Percentiles rank a stretch among this genome's conserved stretches.
Conservation (phyloP, 2,113 vertebrate genomes). For the Lontra canadensis region DNA sequence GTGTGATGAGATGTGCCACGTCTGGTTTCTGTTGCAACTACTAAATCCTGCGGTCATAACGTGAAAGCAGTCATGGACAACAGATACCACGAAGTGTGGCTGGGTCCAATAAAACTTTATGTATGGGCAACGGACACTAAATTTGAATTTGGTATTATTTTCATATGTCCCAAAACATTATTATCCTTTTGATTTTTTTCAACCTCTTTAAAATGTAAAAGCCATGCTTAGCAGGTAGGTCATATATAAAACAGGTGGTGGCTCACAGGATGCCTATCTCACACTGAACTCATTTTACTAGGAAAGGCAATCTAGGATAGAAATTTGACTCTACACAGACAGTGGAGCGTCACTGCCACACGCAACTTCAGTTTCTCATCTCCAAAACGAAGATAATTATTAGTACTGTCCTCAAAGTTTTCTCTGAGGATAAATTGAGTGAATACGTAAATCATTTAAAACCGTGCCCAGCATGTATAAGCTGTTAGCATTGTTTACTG, state of each 20-base stretch:
- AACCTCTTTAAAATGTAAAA: constrained; percentile 35
- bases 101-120: constrained; percentile 20
- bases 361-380: neutral
- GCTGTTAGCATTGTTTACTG: neutral
- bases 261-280: neutral
- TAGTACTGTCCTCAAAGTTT: neutral
- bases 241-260: neutral
- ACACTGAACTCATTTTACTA: neutral
- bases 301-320: neutral
- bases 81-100: neutral
- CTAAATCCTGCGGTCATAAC: neutral
- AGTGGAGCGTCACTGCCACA: neutral
- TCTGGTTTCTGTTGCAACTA: neutral
- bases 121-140: neutral
- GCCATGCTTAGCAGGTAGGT: neutral
- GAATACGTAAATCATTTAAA: neutral
- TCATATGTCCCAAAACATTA: neutral
- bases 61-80: neutral
- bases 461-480: neutral
- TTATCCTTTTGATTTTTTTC: neutral
- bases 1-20: neutral
- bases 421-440: neutral
- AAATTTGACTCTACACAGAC: neutral
- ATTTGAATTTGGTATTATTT: neutral
- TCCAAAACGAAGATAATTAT: neutral